These are phyloP conservation scores for Apostichopus leukothele DNA, from an alignment of 53 echinoderm and acorn worm species.

Conservation along the genomic window DNA sequence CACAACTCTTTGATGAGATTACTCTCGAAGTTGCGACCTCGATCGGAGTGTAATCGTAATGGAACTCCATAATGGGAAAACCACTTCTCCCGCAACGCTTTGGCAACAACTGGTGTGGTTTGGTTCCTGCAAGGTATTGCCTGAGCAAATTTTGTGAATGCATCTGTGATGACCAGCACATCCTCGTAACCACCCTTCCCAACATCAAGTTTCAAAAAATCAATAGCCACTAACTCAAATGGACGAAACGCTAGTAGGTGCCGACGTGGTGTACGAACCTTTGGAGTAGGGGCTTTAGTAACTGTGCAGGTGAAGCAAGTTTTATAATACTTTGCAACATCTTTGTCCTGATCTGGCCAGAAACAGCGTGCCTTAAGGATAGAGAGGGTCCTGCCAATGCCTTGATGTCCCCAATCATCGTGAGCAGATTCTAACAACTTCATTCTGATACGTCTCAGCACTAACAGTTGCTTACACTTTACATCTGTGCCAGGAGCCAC, in stretches of 20 bases:
- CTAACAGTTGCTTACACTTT: background rate
- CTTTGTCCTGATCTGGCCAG: conserved; percentile 47
- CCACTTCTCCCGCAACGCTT: conserved; percentile 20
- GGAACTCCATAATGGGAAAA: conserved; percentile 46
- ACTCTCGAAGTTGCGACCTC: conserved; percentile 42
- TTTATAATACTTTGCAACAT: conserved; percentile 50
- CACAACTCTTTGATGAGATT: conserved; percentile 19
- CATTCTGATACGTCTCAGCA: background rate
- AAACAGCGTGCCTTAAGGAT: conserved; percentile 25
- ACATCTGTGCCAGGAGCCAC: background rate
- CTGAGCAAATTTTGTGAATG: conserved; percentile 37
- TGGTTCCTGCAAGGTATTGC: conserved; percentile 51
- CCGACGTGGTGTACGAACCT: conserved; percentile 51
- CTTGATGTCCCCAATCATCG: conserved; percentile 53
- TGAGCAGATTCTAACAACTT: conserved; percentile 10
- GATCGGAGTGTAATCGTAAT: conserved; percentile 14
- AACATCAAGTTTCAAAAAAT: conserved; percentile 62
- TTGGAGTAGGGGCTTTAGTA: conserved; percentile 52
- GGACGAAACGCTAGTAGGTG: conserved; percentile 61
- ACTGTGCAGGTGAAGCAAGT: conserved; percentile 57
- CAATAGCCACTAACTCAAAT: conserved; percentile 56
- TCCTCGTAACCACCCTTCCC: conserved; percentile 62
- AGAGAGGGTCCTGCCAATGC: background rate
- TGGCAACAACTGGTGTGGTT: conserved; percentile 21
- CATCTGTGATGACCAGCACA: conserved; percentile 51